A percentile compares a stretch with the other conserved stretches of the same genome.
These are phyloP conservation scores for Agrochola macilenta DNA, from an alignment of 2,888 invertebrate species.

Conservation along the genomic window DNA sequence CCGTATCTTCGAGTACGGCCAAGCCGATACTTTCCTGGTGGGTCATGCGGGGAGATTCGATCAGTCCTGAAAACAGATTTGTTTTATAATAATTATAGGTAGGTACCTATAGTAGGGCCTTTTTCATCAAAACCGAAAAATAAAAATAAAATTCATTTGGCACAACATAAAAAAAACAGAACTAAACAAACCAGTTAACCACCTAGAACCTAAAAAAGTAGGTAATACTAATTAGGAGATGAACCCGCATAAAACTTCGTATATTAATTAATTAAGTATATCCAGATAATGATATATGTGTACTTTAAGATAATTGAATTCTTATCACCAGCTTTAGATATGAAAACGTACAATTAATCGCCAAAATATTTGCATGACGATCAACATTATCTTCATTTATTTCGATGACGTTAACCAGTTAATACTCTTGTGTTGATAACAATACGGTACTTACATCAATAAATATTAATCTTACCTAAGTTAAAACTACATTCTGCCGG, in stretches of 20 bases:
- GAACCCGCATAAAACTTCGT: neutral
- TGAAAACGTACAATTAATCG: too few relatives aligned
- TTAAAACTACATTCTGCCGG: neutral
- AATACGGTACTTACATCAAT: slow-evolving; percentile 11
- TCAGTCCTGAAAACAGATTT: slow-evolving; percentile 85
- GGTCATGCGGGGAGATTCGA: slow-evolving; percentile 92
- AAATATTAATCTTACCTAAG: slow-evolving; percentile 2
- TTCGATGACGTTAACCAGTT: slow-evolving; percentile 21
- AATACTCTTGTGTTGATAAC: slow-evolving; percentile 22
- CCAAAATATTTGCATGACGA: slow-evolving; percentile 17
- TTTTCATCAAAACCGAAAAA: neutral
- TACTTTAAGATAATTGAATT: neutral
- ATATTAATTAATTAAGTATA: neutral
- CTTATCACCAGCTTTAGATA: slow-evolving; percentile 19
- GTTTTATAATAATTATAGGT: neutral
- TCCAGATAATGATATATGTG: neutral
- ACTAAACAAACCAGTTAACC: neutral
- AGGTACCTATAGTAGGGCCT: neutral
- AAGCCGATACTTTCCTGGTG: slow-evolving; percentile 92
- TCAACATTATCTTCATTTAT: neutral
- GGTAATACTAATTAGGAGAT: neutral
- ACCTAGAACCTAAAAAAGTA: neutral
- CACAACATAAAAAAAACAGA: too few relatives aligned
- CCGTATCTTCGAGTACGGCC: slow-evolving; percentile 93
- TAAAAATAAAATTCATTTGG: too few relatives aligned